Evolutionary conservation across 2,113 vertebrate genomes (phyloP).

Genomic region (Bubo bubo): DNA sequence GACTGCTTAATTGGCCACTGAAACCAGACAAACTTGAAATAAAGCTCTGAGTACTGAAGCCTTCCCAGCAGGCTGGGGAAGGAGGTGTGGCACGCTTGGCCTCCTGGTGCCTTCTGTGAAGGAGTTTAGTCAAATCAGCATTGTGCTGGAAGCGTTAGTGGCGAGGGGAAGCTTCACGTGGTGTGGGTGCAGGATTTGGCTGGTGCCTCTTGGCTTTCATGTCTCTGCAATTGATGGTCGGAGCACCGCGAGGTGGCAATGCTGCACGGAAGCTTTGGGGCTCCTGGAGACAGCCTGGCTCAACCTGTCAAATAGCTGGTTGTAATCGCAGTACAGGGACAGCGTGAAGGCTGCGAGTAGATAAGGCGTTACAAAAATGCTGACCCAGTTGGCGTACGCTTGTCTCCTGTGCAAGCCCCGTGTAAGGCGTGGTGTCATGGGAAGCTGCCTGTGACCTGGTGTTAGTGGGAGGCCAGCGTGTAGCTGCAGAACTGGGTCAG

Average conservation of each 20-base stretch:
- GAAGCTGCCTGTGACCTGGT: neutral
- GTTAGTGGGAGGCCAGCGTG: accelerated
- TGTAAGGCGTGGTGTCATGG: neutral
- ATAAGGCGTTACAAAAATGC: neutral
- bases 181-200: neutral
- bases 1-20: neutral
- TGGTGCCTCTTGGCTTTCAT: neutral
- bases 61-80: neutral
- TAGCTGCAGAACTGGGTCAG: neutral
- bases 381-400: neutral
- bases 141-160: neutral
- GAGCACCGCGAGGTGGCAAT: neutral
- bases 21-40: slow-evolving; percentile 46
- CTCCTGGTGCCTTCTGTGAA: neutral
- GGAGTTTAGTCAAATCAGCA: neutral
- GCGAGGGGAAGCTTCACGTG: neutral
- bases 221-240: neutral
- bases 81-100: neutral
- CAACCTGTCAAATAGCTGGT: neutral
- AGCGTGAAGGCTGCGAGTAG: accelerated
- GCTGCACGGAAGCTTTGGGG: neutral
- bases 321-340: accelerated
- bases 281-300: neutral
- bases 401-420: neutral
- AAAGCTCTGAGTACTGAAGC: neutral